Conservation (phyloP, 2,797 vertebrate genomes). For the Smutsia gigantea region DNA sequence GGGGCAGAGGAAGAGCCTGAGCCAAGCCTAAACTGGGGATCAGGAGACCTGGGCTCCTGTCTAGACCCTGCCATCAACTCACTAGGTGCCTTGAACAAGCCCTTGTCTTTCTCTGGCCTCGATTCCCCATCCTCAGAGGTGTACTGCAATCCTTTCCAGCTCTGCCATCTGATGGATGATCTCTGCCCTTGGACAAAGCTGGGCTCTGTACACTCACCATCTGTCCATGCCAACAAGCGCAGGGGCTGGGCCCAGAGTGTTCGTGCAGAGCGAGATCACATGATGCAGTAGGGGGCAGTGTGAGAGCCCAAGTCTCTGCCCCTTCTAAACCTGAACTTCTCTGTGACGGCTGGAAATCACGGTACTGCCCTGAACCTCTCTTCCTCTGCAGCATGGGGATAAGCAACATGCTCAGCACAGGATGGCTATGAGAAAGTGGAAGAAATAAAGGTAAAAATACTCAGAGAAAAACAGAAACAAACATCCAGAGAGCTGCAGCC, state of each 20-base stretch:
- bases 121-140: background rate
- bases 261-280: rapidly evolving
- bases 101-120: constrained; percentile 17
- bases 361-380: background rate
- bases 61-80: background rate
- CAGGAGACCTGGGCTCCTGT: background rate
- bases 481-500: background rate
- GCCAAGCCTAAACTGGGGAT: background rate
- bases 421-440: background rate
- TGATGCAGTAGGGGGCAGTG: rapidly evolving
- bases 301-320: background rate
- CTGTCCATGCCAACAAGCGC: background rate
- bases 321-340: background rate
- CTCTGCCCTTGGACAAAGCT: background rate
- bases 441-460: background rate
- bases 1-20: background rate
- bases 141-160: background rate
- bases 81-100: background rate
- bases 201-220: background rate
- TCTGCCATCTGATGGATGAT: background rate
- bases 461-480: background rate
- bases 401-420: background rate
- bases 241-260: background rate
- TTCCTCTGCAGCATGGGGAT: background rate
- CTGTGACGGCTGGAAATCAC: constrained; percentile 7